Percentiles rank a stretch among this genome's conserved stretches.
Evolutionary conservation across 2,113 vertebrate genomes (phyloP).

Genomic region (Aldabrachelys gigantea): DNA sequence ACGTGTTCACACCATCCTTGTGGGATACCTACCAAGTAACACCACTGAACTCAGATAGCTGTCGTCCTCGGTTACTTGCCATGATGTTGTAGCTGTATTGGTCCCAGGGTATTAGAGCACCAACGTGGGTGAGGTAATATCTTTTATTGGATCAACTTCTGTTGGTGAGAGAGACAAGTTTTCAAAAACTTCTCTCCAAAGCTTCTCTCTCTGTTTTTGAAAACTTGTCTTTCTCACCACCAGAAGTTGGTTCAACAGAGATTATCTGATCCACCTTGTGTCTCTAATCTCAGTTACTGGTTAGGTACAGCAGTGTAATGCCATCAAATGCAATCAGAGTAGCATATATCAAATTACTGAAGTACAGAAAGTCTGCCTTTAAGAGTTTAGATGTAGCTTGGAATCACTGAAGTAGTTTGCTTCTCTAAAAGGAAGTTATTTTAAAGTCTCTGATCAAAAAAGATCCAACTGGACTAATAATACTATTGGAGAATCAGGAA

Average conservation of each 20-base stretch:
- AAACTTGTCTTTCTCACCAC: not conserved
- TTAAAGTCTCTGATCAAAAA: not conserved
- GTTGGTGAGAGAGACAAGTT: not conserved
- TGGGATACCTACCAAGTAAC: not conserved
- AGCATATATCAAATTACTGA: not conserved
- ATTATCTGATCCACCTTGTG: not conserved
- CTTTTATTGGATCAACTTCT: not conserved
- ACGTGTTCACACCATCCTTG: no score
- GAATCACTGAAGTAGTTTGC: not conserved
- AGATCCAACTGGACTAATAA: not conserved
- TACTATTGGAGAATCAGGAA: not conserved
- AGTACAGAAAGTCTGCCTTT: not conserved
- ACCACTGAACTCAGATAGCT: not conserved
- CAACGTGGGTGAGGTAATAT: not conserved
- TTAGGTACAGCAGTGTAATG: slow-evolving; percentile 7
- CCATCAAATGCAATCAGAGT: not conserved
- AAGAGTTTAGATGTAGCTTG: not conserved
- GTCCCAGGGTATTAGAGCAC: not conserved
- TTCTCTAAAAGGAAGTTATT: not conserved
- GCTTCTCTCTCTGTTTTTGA: not conserved
- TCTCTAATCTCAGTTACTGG: not conserved
- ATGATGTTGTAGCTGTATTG: not conserved
- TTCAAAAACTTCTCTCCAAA: not conserved
- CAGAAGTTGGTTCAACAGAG: not conserved
- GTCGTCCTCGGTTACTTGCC: not conserved